Evolutionary conservation across 1,140 invertebrate species (phyloP).

Genomic region (Bemisia tabaci): DNA sequence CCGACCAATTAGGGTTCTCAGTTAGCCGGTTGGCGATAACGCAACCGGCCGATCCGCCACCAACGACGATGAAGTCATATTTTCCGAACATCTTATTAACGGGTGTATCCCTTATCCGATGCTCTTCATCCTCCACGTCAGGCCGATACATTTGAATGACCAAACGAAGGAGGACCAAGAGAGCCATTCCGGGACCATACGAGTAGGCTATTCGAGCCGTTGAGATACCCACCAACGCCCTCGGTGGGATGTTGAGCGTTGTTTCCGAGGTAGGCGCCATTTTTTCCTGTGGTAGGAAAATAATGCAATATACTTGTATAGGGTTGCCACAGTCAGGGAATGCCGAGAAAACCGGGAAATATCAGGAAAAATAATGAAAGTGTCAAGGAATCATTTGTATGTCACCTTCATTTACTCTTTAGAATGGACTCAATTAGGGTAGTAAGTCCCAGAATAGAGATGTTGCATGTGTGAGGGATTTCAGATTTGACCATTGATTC

Average conservation of each 20-base stretch:
- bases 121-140: slow-evolving; percentile 47
- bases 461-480: too few species aligned
- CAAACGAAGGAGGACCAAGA: slow-evolving; percentile 43
- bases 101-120: slow-evolving; percentile 37
- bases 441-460: not conserved
- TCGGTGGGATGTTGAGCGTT: not conserved
- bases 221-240: slow-evolving; percentile 28
- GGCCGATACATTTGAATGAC: slow-evolving; percentile 42
- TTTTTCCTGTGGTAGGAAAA: not conserved
- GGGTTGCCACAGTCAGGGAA: too few species aligned
- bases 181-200: slow-evolving; percentile 41
- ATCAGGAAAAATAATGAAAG: too few species aligned
- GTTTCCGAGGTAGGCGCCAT: not conserved
- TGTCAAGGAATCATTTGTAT: too few species aligned
- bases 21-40: slow-evolving; percentile 62
- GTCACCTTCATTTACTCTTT: too few species aligned
- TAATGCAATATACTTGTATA: not conserved
- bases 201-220: slow-evolving; percentile 43
- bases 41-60: slow-evolving; percentile 68
- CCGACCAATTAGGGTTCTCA: slow-evolving; percentile 49
- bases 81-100: slow-evolving; percentile 34
- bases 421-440: not conserved
- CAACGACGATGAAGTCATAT: slow-evolving; percentile 66
- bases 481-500: too few species aligned
- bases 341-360: too few species aligned